Evolutionary conservation across 2,113 vertebrate genomes (phyloP).

Genomic region (Chaetodon trifascialis): DNA sequence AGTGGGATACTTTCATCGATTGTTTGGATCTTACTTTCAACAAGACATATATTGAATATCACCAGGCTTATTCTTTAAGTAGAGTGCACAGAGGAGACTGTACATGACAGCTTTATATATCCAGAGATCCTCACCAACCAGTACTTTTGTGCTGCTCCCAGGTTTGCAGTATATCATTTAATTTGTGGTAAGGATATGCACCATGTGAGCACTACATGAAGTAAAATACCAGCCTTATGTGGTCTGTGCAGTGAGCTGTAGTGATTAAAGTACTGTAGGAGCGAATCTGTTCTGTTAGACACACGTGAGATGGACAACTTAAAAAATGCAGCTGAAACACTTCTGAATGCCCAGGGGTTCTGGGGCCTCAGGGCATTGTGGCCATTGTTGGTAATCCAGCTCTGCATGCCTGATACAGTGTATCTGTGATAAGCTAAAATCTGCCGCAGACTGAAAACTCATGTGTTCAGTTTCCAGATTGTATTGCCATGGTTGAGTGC

Average conservation of each 20-base stretch:
- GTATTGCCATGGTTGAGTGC: too few species aligned
- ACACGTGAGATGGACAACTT: background rate
- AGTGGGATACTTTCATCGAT: background rate
- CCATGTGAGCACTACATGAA: background rate
- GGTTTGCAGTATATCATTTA: background rate
- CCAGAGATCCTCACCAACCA: background rate
- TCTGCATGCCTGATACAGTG: background rate
- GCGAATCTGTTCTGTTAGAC: background rate
- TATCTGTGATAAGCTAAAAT: background rate
- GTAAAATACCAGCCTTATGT: background rate
- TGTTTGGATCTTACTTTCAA: background rate
- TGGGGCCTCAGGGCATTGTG: background rate
- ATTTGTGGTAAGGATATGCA: background rate
- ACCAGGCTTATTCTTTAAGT: background rate
- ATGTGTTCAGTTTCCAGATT: too few species aligned
- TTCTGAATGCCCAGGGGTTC: background rate
- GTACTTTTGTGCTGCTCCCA: background rate
- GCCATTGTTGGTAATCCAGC: background rate
- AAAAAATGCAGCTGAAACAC: background rate
- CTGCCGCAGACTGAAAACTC: background rate
- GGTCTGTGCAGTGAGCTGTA: background rate
- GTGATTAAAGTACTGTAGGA: background rate
- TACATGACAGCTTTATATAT: background rate
- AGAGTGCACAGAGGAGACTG: background rate
- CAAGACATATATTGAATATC: background rate